Evolutionary conservation across 2,888 invertebrate genomes (phyloP).

Genomic region (Melinaea menophilus): DNA sequence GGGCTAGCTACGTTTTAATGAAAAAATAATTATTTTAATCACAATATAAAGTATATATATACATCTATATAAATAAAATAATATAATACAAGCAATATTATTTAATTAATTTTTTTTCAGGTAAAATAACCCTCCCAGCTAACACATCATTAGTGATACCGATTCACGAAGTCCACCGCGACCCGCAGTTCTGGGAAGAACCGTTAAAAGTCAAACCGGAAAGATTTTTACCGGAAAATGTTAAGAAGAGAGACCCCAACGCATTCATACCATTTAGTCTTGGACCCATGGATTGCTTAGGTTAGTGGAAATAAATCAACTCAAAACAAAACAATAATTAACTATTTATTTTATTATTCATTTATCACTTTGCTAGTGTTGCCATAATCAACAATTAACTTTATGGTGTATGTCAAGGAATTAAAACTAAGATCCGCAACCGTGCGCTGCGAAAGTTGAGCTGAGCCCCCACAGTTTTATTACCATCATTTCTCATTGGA

Average conservation of each 20-base stretch:
- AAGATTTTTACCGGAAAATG: slow-evolving; percentile 57
- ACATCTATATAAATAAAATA: background rate
- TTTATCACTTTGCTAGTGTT: too few relatives aligned
- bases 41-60: too few relatives aligned
- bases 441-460: too few relatives aligned
- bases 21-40: too few relatives aligned
- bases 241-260: slow-evolving; percentile 52
- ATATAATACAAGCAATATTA: background rate
- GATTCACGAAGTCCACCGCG: slow-evolving; percentile 58
- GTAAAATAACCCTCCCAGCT: slow-evolving; percentile 52
- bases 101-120: slow-evolving; percentile 47
- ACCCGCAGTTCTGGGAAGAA: slow-evolving; percentile 56
- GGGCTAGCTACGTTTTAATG: too few relatives aligned
- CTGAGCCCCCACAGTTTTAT: too few relatives aligned
- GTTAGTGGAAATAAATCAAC: slow-evolving; percentile 35
- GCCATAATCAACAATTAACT: too few relatives aligned
- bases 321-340: too few relatives aligned
- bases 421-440: too few relatives aligned
- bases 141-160: slow-evolving; percentile 59
- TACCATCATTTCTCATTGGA: too few relatives aligned
- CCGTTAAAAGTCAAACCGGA: slow-evolving; percentile 56
- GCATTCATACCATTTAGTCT: slow-evolving; percentile 63
- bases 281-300: slow-evolving; percentile 67
- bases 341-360: too few relatives aligned
- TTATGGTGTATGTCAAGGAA: too few relatives aligned